These are phyloP conservation scores for Sebastes baramenuke DNA, from an alignment of 2,797 vertebrate genomes.

Conservation along the genomic window DNA sequence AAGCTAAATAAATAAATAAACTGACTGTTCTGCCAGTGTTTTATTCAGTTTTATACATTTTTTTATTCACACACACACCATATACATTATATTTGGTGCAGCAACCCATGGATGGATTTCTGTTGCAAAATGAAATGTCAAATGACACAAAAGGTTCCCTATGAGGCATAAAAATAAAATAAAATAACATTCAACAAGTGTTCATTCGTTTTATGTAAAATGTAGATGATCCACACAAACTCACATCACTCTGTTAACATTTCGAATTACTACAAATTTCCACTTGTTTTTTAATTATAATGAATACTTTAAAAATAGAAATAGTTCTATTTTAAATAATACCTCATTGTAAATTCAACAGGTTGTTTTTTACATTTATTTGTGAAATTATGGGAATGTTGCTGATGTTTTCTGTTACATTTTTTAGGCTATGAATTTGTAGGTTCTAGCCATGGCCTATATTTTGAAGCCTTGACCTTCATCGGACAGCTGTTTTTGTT, in stretches of 20 bases:
- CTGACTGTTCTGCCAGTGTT: neutral
- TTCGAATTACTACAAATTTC: neutral
- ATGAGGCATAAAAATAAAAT: neutral
- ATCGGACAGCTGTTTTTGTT: neutral
- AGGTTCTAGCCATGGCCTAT: accelerated
- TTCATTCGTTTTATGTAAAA: neutral
- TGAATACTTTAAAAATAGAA: neutral
- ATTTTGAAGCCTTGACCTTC: no score
- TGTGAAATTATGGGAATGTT: neutral
- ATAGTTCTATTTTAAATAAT: no score
- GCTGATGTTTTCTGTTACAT: neutral
- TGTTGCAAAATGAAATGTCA: neutral
- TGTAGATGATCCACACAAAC: neutral
- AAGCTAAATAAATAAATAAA: neutral
- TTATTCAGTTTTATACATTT: neutral
- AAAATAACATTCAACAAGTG: neutral
- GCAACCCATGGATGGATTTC: neutral
- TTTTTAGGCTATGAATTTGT: neutral
- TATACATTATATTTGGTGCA: neutral
- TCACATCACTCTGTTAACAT: no score
- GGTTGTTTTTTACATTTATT: neutral
- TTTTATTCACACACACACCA: neutral
- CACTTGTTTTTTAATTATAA: no score
- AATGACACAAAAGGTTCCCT: neutral
- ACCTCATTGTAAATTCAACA: no score